phyloP scores from a whole-genome alignment of 2,888 invertebrate genomes.

The Mimumesa dahlbomi region DNA sequence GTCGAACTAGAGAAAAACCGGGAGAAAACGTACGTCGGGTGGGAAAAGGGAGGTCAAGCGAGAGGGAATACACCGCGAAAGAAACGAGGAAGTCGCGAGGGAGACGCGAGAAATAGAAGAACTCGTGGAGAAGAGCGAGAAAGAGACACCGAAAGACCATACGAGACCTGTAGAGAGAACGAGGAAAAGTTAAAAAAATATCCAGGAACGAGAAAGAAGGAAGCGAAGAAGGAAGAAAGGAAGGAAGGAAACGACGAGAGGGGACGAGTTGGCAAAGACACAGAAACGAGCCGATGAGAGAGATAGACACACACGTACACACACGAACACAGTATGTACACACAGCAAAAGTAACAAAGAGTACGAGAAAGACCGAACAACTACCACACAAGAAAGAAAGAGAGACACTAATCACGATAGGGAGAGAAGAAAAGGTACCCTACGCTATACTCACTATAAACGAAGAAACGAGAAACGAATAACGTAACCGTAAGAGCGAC shows the following conservation, averaged over 20 bases:
- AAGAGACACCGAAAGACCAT: too few species aligned
- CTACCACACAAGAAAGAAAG: too few species aligned
- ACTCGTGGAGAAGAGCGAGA: slow-evolving; percentile 8
- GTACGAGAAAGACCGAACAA: slow-evolving; percentile 8
- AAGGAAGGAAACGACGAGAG: too few species aligned
- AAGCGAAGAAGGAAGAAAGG: slow-evolving; percentile 1
- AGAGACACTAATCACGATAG: slow-evolving; percentile 17
- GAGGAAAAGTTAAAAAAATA: too few species aligned
- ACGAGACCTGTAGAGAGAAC: too few species aligned
- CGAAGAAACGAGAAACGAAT: too few species aligned
- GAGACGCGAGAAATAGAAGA: slow-evolving; percentile 15
- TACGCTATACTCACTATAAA: too few species aligned
- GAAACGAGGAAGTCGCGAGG: slow-evolving; percentile 39
- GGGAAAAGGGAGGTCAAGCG: slow-evolving; percentile 38
- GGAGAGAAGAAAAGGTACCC: slow-evolving; percentile 7
- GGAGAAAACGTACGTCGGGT: not conserved
- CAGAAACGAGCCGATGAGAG: not conserved
- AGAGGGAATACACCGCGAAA: slow-evolving; percentile 23
- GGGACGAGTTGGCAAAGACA: slow-evolving; percentile 4
- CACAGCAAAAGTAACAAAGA: slow-evolving; percentile 11
- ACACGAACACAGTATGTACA: too few species aligned
- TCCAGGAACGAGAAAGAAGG: slow-evolving; percentile 8
- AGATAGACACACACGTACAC: too few species aligned
- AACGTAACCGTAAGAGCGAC: too few species aligned
- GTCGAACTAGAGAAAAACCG: slow-evolving; percentile 4